Evolutionary conservation across 2,888 invertebrate genomes (phyloP).

Genomic region (Limnephilus rhombicus): DNA sequence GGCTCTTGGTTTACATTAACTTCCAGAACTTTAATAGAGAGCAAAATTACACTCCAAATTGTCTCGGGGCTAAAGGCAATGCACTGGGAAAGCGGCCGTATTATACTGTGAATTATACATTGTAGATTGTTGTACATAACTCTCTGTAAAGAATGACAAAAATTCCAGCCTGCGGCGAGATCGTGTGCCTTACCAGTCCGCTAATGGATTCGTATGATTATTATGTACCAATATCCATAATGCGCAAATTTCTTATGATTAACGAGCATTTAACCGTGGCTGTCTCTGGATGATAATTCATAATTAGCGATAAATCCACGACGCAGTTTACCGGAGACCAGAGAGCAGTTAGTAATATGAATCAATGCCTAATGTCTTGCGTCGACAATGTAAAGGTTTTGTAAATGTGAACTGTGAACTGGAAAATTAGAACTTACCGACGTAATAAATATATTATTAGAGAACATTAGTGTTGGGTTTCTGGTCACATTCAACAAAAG

Average conservation of each 20-base stretch:
- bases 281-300: slow-evolving; percentile 5
- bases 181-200: slow-evolving; percentile 30
- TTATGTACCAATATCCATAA: slow-evolving; percentile 9
- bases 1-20: neutral
- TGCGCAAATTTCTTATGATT: slow-evolving; percentile 5
- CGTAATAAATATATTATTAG: too few species aligned
- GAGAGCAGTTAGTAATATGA: neutral
- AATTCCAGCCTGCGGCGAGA: slow-evolving; percentile 47
- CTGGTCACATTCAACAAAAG: too few species aligned
- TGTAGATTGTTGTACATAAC: slow-evolving; percentile 9
- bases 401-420: neutral
- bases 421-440: too few species aligned
- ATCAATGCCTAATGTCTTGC: neutral
- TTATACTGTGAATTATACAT: neutral
- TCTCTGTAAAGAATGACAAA: slow-evolving; percentile 59
- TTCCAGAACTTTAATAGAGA: slow-evolving; percentile 20
- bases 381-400: neutral
- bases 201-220: slow-evolving; percentile 8
- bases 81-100: slow-evolving; percentile 47
- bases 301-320: neutral
- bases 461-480: too few species aligned
- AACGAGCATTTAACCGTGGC: neutral
- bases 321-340: neutral
- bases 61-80: slow-evolving; percentile 37
- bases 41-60: slow-evolving; percentile 44